Evolutionary conservation across 2,888 invertebrate genomes (phyloP).

Genomic region (Willowsia nigromaculata): DNA sequence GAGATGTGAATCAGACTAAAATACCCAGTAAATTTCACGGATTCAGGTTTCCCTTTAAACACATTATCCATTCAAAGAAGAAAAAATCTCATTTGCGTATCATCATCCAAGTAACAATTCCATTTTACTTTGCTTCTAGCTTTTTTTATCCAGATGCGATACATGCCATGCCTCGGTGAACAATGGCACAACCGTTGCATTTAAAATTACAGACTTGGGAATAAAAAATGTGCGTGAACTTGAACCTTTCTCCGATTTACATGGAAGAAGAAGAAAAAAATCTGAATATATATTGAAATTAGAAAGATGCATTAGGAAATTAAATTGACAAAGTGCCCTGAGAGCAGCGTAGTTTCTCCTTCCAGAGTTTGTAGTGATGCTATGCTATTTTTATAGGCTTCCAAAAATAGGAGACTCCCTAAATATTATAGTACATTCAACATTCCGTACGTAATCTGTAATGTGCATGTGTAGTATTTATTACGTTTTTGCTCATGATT

Average conservation of each 20-base stretch:
- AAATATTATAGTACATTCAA: neutral
- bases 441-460: neutral
- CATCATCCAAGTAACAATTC: neutral
- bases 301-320: conserved; percentile 66
- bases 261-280: conserved; percentile 42
- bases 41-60: conserved; percentile 36
- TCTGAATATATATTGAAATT: conserved; percentile 68
- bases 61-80: conserved; percentile 40
- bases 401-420: conserved; percentile 13
- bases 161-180: conserved; percentile 31
- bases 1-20: conserved; percentile 58
- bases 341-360: neutral
- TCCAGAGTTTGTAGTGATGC: neutral
- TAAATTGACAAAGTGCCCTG: conserved; percentile 51
- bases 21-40: conserved; percentile 52
- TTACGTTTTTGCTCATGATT: conserved; percentile 23
- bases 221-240: conserved; percentile 64
- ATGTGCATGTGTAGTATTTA: conserved; percentile 15
- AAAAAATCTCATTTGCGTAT: conserved; percentile 56
- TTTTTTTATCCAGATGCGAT: neutral
- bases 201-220: conserved; percentile 62
- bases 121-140: neutral
- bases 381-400: neutral
- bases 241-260: conserved; percentile 49
- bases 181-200: conserved; percentile 47